Evolutionary conservation across 2,113 vertebrate species (phyloP).

Genomic region (Rousettus leschenaultii): DNA sequence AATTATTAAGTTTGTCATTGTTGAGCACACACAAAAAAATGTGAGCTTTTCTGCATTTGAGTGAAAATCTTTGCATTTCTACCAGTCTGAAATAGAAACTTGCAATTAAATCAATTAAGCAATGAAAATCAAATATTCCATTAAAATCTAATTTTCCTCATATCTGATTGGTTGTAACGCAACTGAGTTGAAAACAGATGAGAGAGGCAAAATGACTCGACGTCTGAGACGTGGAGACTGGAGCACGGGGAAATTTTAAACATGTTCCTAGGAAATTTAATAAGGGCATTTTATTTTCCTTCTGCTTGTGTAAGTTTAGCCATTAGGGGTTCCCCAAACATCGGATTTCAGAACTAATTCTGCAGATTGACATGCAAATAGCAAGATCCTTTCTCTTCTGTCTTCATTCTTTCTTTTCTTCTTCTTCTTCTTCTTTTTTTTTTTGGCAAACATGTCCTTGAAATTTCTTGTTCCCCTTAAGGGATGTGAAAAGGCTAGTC

Average conservation of each 20-base stretch:
- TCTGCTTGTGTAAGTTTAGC: conserved; percentile 70
- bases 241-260: conserved; percentile 52
- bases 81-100: conserved; percentile 68
- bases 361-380: background rate
- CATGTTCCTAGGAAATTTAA: conserved; percentile 52
- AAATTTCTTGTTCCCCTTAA: background rate
- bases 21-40: conserved; percentile 58
- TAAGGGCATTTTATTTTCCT: conserved; percentile 48
- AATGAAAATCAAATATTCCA: conserved; percentile 75
- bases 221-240: conserved; percentile 73
- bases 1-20: conserved; percentile 51
- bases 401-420: background rate
- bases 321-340: conserved; percentile 67
- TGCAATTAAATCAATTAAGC: conserved; percentile 76
- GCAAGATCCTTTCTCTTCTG: conserved; percentile 6
- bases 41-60: conserved; percentile 52
- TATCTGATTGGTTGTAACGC: conserved; percentile 61
- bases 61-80: conserved; percentile 69
- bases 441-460: conserved; percentile 12
- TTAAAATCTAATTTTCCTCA: conserved; percentile 73
- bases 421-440: background rate
- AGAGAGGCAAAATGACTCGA: conserved; percentile 60
- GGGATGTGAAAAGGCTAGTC: conserved; percentile 28
- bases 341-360: conserved; percentile 25
- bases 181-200: conserved; percentile 45